phyloP scores from a whole-genome alignment of 2,888 invertebrate species.

The Toxonevra muliebris region DNA sequence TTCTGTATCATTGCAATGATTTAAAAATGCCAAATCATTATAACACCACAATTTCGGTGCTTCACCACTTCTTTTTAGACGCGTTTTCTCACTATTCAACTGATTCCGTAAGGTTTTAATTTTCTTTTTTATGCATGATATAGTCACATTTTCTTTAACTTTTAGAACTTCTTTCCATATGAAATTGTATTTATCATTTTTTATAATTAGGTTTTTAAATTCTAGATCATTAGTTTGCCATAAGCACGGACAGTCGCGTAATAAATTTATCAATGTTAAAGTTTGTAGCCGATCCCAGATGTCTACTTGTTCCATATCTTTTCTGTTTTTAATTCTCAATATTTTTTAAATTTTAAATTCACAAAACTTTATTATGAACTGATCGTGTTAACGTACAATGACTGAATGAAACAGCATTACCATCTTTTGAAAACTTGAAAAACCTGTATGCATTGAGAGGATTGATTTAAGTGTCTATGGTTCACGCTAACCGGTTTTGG shows the following conservation, averaged over 20 bases:
- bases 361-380: no score
- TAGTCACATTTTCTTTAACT: constrained; percentile 11
- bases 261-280: constrained; percentile 4
- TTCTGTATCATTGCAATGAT: constrained; percentile 1
- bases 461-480: no score
- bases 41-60: constrained; percentile 18
- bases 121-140: constrained; percentile 9
- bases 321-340: no score
- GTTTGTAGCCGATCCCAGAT: constrained; percentile 14
- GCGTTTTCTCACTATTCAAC: no score
- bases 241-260: constrained; percentile 4
- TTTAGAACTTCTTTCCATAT: constrained; percentile 3
- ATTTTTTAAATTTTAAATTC: no score
- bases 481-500: no score
- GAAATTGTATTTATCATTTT: neutral
- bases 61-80: neutral
- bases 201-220: neutral
- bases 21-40: constrained; percentile 17
- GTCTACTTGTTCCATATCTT: neutral
- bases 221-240: constrained; percentile 1
- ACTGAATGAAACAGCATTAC: no score
- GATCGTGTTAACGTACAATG: no score
- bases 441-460: no score
- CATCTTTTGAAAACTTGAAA: no score
- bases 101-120: constrained; percentile 18